phyloP scores from a whole-genome alignment of 2,888 invertebrate genomes.

The Stenolophus ochropezus region DNA sequence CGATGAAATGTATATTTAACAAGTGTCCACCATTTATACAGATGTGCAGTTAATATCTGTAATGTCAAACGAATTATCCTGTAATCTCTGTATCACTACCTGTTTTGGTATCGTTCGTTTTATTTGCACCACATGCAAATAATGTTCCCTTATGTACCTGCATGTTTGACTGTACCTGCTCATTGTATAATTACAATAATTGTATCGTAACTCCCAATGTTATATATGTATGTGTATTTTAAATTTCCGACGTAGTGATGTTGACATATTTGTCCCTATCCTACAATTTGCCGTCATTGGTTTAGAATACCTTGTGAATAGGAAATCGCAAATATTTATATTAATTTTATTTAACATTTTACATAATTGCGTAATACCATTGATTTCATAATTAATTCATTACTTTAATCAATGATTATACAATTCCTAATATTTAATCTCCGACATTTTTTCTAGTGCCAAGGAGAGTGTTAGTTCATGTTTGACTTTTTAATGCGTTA shows the following conservation, averaged over 20 bases:
- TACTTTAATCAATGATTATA: too few relatives aligned
- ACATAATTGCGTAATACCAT: too few relatives aligned
- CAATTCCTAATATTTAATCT: too few relatives aligned
- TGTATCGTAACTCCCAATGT: conserved; percentile 38
- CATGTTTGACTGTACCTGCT: conserved; percentile 60
- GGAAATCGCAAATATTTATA: too few relatives aligned
- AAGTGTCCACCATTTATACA: conserved; percentile 44
- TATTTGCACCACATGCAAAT: conserved; percentile 44
- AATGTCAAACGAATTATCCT: conserved; percentile 29
- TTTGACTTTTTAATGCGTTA: too few relatives aligned
- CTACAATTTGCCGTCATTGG: neutral
- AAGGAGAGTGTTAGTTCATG: too few relatives aligned
- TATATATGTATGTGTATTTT: conserved; percentile 45
- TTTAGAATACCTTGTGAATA: neutral
- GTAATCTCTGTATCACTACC: conserved; percentile 23
- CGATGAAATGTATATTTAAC: conserved; percentile 46
- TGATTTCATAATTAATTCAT: too few relatives aligned
- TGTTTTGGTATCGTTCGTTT: conserved; percentile 18
- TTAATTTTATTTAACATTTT: too few relatives aligned
- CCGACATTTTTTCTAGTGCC: too few relatives aligned
- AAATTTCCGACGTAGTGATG: conserved; percentile 42
- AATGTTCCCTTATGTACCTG: conserved; percentile 55
- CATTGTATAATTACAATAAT: conserved; percentile 59
- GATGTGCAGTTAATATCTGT: conserved; percentile 8
- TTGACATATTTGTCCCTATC: neutral